phyloP scores from a whole-genome alignment of 2,797 vertebrate species.

The Dermochelys coriacea region DNA sequence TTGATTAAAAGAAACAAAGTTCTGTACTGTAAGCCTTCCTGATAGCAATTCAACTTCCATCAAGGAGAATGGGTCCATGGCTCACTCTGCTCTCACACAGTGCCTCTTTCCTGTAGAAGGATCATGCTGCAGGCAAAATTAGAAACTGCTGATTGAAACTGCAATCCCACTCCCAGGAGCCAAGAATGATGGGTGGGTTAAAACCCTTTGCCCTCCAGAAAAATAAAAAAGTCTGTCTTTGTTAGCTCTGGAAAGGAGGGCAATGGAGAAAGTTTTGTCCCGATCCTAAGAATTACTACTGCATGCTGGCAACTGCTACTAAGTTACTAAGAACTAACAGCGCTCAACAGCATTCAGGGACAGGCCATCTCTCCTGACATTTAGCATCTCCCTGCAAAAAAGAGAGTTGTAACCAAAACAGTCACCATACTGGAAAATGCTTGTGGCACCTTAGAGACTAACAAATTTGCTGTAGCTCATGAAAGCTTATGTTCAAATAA shows the following conservation, averaged over 20 bases:
- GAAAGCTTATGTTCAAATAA: too few species aligned
- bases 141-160: fast-evolving
- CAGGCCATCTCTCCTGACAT: too few species aligned
- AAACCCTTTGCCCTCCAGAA: not conserved
- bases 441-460: too few species aligned
- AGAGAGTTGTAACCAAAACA: not conserved
- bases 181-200: not conserved
- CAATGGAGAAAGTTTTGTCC: too few species aligned
- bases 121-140: not conserved
- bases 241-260: not conserved
- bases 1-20: not conserved
- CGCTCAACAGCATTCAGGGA: too few species aligned
- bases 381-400: not conserved
- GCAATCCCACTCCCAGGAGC: not conserved
- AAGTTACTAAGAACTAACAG: not conserved
- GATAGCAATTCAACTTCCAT: not conserved
- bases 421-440: not conserved
- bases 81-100: not conserved
- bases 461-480: too few species aligned
- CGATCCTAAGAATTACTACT: not conserved
- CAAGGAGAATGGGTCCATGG: not conserved
- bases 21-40: not conserved
- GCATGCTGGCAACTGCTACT: not conserved
- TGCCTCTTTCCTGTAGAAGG: not conserved
- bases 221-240: not conserved